phyloP scores from a whole-genome alignment of 1,140 invertebrate genomes.

The Drosophila sp. region DNA sequence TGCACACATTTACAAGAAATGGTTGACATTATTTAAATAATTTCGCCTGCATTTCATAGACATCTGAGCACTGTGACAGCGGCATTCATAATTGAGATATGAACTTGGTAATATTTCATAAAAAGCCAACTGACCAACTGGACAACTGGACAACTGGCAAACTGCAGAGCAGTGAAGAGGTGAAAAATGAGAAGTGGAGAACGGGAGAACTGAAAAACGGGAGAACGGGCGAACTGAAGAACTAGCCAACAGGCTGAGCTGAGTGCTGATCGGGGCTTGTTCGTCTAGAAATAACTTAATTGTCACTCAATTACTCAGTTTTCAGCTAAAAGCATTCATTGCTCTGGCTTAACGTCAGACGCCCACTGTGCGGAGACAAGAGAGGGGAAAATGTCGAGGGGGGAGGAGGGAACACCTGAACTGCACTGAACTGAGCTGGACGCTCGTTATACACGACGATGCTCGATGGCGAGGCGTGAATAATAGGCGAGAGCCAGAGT shows the following conservation, averaged over 20 bases:
- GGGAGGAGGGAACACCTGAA: too few relatives aligned
- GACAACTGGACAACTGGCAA: conserved; percentile 8
- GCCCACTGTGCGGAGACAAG: conserved; percentile 4
- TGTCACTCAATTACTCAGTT: conserved; percentile 85
- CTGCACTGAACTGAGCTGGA: conserved; percentile 35
- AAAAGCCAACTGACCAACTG: conserved; percentile 42
- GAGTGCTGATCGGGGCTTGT: conserved; percentile 69
- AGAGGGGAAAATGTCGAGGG: not conserved
- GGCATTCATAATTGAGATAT: conserved; percentile 84
- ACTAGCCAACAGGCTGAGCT: conserved; percentile 36
- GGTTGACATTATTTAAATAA: not conserved
- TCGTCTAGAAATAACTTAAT: conserved; percentile 84
- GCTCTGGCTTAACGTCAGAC: conserved; percentile 78
- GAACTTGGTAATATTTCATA: conserved; percentile 84
- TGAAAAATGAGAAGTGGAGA: not conserved
- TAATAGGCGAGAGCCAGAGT: conserved; percentile 59
- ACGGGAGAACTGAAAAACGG: conserved; percentile 22
- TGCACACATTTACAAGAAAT: too few relatives aligned
- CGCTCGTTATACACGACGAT: conserved; percentile 40
- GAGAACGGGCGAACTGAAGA: conserved; percentile 20
- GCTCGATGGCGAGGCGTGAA: conserved; percentile 64
- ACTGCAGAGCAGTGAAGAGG: not conserved
- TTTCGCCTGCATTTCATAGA: not conserved
- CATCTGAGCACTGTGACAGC: conserved; percentile 45
- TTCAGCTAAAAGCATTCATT: conserved; percentile 84